Conservation (phyloP, 2,888 invertebrate genomes). For the Tiliacea citrago region DNA sequence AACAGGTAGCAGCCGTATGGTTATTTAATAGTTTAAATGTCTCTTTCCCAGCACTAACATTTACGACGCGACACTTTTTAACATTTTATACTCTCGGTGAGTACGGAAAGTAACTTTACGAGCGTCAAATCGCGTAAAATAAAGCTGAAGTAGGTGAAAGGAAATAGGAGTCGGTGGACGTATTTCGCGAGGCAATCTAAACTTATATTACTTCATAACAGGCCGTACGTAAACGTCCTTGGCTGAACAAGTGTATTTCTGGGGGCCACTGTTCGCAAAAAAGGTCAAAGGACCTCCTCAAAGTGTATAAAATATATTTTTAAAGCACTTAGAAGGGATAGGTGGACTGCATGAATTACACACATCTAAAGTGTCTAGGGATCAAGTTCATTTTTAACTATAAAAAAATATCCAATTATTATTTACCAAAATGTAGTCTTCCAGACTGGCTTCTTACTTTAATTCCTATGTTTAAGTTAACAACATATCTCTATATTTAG, state of each 20-base stretch:
- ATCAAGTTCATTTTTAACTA: too few relatives aligned
- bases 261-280: slow-evolving; percentile 12
- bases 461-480: too few relatives aligned
- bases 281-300: neutral
- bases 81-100: slow-evolving; percentile 49
- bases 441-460: too few relatives aligned
- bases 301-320: slow-evolving; percentile 6
- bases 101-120: slow-evolving; percentile 49
- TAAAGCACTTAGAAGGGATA: neutral
- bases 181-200: slow-evolving; percentile 47
- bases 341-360: neutral
- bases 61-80: slow-evolving; percentile 45
- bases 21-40: slow-evolving; percentile 11
- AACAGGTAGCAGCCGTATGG: slow-evolving; percentile 12
- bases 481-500: too few relatives aligned
- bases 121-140: slow-evolving; percentile 59
- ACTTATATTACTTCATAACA: slow-evolving; percentile 54
- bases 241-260: slow-evolving; percentile 6
- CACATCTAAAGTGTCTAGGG: too few relatives aligned
- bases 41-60: slow-evolving; percentile 5
- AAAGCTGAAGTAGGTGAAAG: slow-evolving; percentile 41
- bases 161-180: slow-evolving; percentile 34
- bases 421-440: too few relatives aligned
- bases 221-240: neutral
- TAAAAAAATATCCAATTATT: too few relatives aligned